These are phyloP conservation scores for Pristionchus mayeri DNA, from an alignment of 2,888 invertebrate species.

Conservation along the genomic window DNA sequence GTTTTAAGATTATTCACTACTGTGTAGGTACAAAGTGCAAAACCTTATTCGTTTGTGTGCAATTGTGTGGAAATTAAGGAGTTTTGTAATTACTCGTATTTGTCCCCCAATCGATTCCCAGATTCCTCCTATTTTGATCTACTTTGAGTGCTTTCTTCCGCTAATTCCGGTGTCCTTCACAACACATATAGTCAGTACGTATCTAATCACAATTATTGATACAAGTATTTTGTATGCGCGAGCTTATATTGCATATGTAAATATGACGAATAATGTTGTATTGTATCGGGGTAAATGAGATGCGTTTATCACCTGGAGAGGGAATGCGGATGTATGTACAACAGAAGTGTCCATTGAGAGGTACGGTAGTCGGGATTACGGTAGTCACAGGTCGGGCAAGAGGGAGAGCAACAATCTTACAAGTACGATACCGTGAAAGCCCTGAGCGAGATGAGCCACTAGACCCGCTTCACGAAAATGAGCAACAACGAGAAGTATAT, in stretches of 20 bases:
- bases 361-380: not conserved
- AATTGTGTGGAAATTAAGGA: slow-evolving; percentile 2
- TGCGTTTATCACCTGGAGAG: not conserved
- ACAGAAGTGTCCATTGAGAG: slow-evolving; percentile 8
- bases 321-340: slow-evolving; percentile 23
- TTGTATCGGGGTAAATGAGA: not conserved
- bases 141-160: slow-evolving; percentile 42
- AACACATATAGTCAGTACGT: not conserved
- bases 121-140: not conserved
- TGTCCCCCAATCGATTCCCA: not conserved
- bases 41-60: not conserved
- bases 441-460: slow-evolving; percentile 14
- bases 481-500: not conserved
- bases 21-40: slow-evolving; percentile 39
- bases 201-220: slow-evolving; percentile 34
- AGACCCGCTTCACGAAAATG: not conserved
- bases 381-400: not conserved
- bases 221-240: slow-evolving; percentile 36
- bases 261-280: not conserved
- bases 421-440: not conserved
- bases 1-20: slow-evolving; percentile 13
- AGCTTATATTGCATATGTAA: slow-evolving; percentile 34
- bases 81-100: not conserved
- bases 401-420: not conserved
- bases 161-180: slow-evolving; percentile 21